Conservation (phyloP, 2,888 invertebrate genomes). For the Leistus spinibarbis region DNA sequence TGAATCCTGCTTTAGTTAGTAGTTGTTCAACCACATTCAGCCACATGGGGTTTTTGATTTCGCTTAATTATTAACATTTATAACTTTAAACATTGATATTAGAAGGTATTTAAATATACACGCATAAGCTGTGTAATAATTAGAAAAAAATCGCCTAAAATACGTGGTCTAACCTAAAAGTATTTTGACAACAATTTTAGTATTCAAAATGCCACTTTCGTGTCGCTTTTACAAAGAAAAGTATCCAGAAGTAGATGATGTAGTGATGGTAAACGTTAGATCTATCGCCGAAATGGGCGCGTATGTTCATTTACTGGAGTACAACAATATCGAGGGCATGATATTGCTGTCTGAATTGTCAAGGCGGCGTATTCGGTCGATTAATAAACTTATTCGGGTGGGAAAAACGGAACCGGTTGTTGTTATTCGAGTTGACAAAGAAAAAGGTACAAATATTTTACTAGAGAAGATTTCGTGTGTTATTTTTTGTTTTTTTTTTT, state of each 20-base stretch:
- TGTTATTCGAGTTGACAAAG: slow-evolving; percentile 98
- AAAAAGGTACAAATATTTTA: slow-evolving; percentile 75
- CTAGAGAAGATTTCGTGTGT: not conserved
- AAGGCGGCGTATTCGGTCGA: slow-evolving; percentile 96
- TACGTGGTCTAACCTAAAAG: not conserved
- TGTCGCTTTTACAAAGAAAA: slow-evolving; percentile 97
- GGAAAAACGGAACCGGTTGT: slow-evolving; percentile 99
- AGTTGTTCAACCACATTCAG: too few species aligned
- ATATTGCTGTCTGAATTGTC: slow-evolving; percentile 97
- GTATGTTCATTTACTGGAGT: slow-evolving; percentile 96
- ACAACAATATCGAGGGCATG: slow-evolving; percentile 99
- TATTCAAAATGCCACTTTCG: slow-evolving; percentile 79
- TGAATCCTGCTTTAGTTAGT: too few species aligned
- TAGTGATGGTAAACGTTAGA: slow-evolving; percentile 98
- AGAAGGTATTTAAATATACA: not conserved
- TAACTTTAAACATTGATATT: too few species aligned
- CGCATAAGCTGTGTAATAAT: not conserved
- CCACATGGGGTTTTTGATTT: too few species aligned
- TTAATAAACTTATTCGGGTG: slow-evolving; percentile 98
- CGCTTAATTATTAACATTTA: too few species aligned
- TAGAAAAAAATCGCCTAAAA: not conserved
- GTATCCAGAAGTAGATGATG: slow-evolving; percentile 98
- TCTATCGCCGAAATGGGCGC: slow-evolving; percentile 99
- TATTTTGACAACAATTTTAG: slow-evolving; percentile 30
- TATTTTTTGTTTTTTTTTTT: too few species aligned